Conservation (phyloP, 92 coral and sea anemone genomes). For the Porites rus region DNA sequence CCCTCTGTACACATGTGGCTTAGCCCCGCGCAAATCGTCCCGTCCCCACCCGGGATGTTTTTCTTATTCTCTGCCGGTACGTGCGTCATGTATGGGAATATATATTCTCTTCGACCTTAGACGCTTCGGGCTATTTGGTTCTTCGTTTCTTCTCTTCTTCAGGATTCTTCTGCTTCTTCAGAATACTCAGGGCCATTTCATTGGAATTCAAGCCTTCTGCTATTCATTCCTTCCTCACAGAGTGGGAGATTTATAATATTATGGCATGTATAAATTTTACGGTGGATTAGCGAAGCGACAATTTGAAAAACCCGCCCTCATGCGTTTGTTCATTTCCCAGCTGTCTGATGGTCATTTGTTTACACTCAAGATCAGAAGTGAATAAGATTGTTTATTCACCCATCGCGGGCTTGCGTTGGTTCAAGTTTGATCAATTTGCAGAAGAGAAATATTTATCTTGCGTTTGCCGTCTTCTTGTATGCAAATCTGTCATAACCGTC, state of each 20-base stretch:
- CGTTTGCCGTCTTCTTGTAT: not conserved
- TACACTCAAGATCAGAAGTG: no score
- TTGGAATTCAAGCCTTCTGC: not conserved
- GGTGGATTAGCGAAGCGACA: not conserved
- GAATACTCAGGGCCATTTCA: no score
- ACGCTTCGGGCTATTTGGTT: no score
- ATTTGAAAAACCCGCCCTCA: constrained; percentile 2
- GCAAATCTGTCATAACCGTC: not conserved
- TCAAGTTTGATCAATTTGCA: not conserved
- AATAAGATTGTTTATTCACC: not conserved
- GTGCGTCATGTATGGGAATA: not conserved
- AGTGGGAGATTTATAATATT: not conserved
- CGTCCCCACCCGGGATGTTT: not conserved
- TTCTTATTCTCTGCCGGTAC: not conserved
- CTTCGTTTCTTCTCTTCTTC: no score
- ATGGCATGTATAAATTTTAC: not conserved
- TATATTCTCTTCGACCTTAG: no score
- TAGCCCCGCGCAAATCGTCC: not conserved
- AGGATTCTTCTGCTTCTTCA: no score
- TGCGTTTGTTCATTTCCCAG: constrained; percentile 1
- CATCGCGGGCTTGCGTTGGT: not conserved
- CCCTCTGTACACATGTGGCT: no score
- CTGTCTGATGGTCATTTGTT: constrained; percentile 14
- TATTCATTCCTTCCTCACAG: not conserved
- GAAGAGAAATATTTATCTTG: not conserved